Evolutionary conservation across 2,113 vertebrate genomes (phyloP), one percentile per base, ranked within the genome.

Genomic region (Nothocercus julius): DNA sequence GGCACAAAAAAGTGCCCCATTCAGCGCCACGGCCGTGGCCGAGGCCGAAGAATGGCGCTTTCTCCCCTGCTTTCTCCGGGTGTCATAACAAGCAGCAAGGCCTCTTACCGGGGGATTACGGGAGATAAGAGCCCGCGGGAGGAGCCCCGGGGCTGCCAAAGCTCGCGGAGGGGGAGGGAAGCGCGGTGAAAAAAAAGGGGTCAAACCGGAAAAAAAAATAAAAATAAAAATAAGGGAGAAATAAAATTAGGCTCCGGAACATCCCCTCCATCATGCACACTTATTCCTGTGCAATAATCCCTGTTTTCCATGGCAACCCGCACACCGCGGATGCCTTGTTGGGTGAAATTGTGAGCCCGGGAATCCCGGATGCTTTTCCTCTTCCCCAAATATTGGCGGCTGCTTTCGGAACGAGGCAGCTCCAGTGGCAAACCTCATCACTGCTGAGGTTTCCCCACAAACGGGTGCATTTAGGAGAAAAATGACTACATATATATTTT

Each of bases 51-150:
- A 97, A 97, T 93, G 80, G 97, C 94, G 91, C 92, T 95, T 90
- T 96, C 97, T 97, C 96, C 96, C 97, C 96, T 94, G 96, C 97
- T 97, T 97, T 98, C 97, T 95, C 96, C 53, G 76, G 97, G 97
- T 98, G 98, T 98, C 98, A 98, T 97, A 98, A 98, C 98, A 98
- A 97, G 98, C 97, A 97, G 97, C 97, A 97, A 98, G 95, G 94
- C 96, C 97, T 95, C 97, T 98, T 97, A 97, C 81, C 93, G 97
- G 96, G 91, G 96, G 96, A 97, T 97, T 96, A 96, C 89, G 76
- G 94, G 94, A 95, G 96, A 96, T 96, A 98, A 97, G 97, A 97
- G 97, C 90, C 94, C 92, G 49, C 61, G 77, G 89, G 93, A 97
- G 93, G 97, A 94, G 95, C 89, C 27, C 63, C 38, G 38, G 61